phyloP scores from a whole-genome alignment of 2,888 invertebrate genomes.

The Steinernema hermaphroditum region DNA sequence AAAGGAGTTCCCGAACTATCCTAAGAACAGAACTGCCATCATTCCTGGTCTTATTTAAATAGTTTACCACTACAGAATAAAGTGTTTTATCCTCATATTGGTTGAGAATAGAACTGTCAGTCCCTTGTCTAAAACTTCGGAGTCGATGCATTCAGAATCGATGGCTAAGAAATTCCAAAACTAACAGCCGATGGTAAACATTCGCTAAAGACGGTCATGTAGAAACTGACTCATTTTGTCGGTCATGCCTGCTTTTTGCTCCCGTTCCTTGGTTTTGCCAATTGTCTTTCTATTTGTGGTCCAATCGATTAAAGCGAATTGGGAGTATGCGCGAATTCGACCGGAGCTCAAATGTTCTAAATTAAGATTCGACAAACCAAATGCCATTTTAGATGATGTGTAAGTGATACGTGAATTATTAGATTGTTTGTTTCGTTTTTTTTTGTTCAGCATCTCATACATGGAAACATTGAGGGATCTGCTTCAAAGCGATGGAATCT shows the following conservation, averaged over 20 bases:
- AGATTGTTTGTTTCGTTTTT: not conserved
- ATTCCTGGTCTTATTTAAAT: conserved; percentile 62
- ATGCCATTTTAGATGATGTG: not conserved
- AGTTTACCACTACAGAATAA: conserved; percentile 61
- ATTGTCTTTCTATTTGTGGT: too few relatives aligned
- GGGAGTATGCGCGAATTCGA: conserved; percentile 4
- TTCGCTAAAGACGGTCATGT: not conserved
- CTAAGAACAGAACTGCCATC: conserved; percentile 68
- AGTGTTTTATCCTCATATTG: not conserved
- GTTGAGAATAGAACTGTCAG: too few relatives aligned
- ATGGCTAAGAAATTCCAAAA: not conserved
- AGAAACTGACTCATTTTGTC: conserved; percentile 1
- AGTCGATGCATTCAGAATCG: not conserved
- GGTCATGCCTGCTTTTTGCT: not conserved
- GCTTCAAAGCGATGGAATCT: not conserved
- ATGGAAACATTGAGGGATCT: not conserved
- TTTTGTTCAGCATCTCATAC: not conserved
- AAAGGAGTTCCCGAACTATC: conserved; percentile 69
- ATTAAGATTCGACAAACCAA: conserved; percentile 6
- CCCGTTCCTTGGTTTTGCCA: not conserved
- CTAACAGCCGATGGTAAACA: too few relatives aligned
- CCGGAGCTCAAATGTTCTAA: conserved; percentile 7
- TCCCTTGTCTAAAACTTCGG: too few relatives aligned
- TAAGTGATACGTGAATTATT: not conserved
- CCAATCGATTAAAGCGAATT: not conserved